Evolutionary conservation across 2,113 vertebrate genomes (phyloP).

Genomic region (Xerus inauris): DNA sequence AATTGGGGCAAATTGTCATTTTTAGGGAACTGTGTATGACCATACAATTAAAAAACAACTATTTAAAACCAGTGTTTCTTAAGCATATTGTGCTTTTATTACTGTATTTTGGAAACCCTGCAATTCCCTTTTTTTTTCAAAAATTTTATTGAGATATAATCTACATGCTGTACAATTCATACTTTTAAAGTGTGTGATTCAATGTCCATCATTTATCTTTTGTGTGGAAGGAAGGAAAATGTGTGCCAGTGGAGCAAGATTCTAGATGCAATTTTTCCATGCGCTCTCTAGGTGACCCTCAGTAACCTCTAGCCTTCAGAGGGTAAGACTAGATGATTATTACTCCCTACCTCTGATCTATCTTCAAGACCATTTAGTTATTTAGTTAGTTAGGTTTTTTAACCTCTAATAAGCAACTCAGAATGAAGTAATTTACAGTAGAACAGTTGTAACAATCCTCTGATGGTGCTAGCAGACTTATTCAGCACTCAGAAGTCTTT

Average conservation of each 20-base stretch:
- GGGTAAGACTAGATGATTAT: not conserved
- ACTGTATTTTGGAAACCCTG: not conserved
- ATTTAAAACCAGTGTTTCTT: conserved; percentile 19
- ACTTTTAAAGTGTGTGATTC: not conserved
- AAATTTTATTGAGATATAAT: not conserved
- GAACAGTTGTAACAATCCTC: not conserved
- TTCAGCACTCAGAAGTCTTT: not conserved
- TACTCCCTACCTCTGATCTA: not conserved
- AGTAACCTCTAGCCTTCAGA: not conserved
- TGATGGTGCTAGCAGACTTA: not conserved
- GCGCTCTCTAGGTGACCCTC: not conserved
- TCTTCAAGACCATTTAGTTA: conserved; percentile 33
- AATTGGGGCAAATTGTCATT: not conserved
- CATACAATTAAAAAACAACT: not conserved
- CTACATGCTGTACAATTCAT: not conserved
- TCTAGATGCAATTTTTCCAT: not conserved
- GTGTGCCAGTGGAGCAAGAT: not conserved
- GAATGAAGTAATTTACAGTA: not conserved
- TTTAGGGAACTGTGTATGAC: not conserved
- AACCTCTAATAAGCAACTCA: not conserved
- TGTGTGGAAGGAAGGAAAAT: not conserved
- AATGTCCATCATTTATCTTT: not conserved
- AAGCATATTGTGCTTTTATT: not conserved
- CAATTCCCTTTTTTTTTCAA: not conserved
- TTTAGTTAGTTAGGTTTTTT: not conserved